Evolutionary conservation across 2,113 vertebrate genomes (phyloP), one percentile per base, ranked within the genome.

Genomic region (Speoplatyrhinus poulsoni): DNA sequence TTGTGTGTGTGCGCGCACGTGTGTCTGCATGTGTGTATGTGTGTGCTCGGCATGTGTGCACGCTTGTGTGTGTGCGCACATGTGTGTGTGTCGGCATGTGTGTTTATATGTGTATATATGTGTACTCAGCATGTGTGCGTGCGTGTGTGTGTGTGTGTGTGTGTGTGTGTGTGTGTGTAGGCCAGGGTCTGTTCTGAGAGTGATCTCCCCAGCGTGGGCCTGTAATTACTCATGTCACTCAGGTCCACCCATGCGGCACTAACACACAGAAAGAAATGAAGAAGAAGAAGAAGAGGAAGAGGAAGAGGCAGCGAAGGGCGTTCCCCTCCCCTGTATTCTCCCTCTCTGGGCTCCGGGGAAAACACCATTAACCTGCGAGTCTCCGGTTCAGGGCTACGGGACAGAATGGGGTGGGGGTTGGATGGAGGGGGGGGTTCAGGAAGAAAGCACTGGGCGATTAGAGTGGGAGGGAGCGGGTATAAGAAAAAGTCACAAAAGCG

Each of bases 301-400:
- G 1, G 19, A 19, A 19, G 57, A 26, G 11, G 57, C 58, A 41
- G 55, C 55, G 64, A 59, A 54, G 33, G 60, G 15, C 48, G 17
- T 68, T 32, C 61, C 56, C n/a, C 52, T 52, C 33, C 48, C 16
- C 36, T 33, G 19, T 6, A 9, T 5, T 47, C 36, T 55, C 60
- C 57, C 50, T 48, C 55, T 58, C 69, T 67, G 67, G 9, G 73
- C 62, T 81, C 64, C 82, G 79, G 69, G 75, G 70, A 79, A 86
- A 87, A 87, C 69, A 83, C 65, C 60, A 84, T 90, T 87, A 88
- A 87, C 84, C 79, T 71, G 67, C 62, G 55, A 17, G 64, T 69
- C 69, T 69, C 46, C 49, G 74, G 75, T 85, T 82, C 70, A 81
- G 47, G 67, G 66, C 56, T 46, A 62, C 52, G 59, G 48, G 16